Base-by-base conservation (phyloP, 2,113 vertebrate genomes). In the Gasterosteus nipponicus region DNA sequence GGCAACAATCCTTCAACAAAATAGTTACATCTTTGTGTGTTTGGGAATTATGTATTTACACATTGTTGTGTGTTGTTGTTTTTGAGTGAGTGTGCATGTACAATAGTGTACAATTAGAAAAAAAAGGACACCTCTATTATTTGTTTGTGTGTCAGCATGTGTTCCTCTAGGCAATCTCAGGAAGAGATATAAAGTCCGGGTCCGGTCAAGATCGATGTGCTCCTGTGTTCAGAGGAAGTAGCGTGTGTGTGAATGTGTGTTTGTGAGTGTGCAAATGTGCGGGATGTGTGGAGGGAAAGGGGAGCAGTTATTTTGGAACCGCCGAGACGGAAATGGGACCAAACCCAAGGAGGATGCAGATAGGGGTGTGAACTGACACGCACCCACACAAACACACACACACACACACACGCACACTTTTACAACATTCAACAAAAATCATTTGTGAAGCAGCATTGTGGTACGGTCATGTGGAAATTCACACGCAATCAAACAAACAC, bases 111-210 rank as follows among this genome's bases (percentile, higher is more conserved):
- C 19, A 10, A 49, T 6, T n/a, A 38, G 1, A 12, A 62, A 59
- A 72, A 57, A 61, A 73, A 38, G 62, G 29, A 29, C 44, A 54
- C 5, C 2, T 51, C 64, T 10, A 63, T 62, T 61, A 31, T 51
- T 59, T 79, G 38, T 38, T 62, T 38, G 12, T 39, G 61, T 19
- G 31, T 65, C 9, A 54, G 14, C 42, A n/a, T 75, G 60, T 78
- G 65, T 77, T 82, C 69, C 71, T 84, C 66, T 39, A 39, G 35
- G 39, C 63, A 85, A 82, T 91, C 78, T 81, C 79, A 81, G 80
- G 95, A 97, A 97, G 92, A 95, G 96, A 96, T 94, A 96, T 94
- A 94, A 96, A 95, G 93, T 94, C 91, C 93, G 91, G 93, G 93
- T 95, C 94, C 91, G 94, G 89, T 93, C 91, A 95, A 96, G 96